Evolutionary conservation across 2,113 vertebrate genomes (phyloP), one percentile per base, ranked within the genome.

Genomic region (Trematocara nigrifrons): DNA sequence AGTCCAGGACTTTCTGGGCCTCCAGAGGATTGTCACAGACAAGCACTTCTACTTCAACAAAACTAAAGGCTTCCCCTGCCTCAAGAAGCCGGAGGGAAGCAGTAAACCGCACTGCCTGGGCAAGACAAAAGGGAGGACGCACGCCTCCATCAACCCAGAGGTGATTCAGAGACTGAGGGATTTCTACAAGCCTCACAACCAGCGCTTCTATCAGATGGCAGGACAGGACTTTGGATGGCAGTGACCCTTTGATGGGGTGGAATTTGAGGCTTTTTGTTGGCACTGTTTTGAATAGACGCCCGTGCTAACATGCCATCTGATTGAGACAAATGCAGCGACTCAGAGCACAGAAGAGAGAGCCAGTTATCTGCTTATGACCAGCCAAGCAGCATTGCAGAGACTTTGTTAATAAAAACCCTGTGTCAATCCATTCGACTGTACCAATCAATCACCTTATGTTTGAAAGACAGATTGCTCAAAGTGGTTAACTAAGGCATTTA

Each of bases 1-100:
- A 52, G 96, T 97, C 78, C 96, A 97, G 92, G 96, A 97, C 94
- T 97, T 97, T 54, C 93, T 97, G 51, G 96, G 96, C 22, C 94
- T 97, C 57, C 95, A 97, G 93, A 94, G 96, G 87, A 97, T 97
- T 29, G 93, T 97, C 69, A 97, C 96, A 1, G 96, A 97, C 92
- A 97, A 97, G 81, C 96, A 97, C 87, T 97, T 97, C 89, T 97
- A 96, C 94, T 97, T 97, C 84, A 97, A 97, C 93, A 97, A 97
- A 91, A 97, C 96, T 0, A 97, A 97, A 87, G 96, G 96, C 40
- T 97, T 97, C 91, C 96, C 96, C 13, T 97, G 96, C 89, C 90
- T 97, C 84, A 97, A 97, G 90, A 97, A 97, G 81, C 96, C 96
- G 0, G 96, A 97, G 84, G 96, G 96, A 82, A 96, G 96, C 85